Conservation (phyloP, 1,140 invertebrate species). For the Saccostrea glomerata region DNA sequence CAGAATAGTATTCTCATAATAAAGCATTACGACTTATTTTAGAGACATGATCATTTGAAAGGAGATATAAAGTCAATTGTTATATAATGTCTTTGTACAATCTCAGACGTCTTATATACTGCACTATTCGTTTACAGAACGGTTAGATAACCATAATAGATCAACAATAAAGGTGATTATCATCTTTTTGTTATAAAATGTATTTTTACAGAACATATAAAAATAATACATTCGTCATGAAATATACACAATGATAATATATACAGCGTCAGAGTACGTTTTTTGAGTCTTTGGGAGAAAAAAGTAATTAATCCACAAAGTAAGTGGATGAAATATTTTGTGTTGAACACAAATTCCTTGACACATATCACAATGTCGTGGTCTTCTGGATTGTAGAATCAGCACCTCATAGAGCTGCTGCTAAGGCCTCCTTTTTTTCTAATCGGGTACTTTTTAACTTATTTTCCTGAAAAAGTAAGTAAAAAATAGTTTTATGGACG, state of each 20-base stretch:
- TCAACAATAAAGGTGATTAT: not conserved
- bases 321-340: not conserved
- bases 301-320: not conserved
- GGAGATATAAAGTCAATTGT: no score
- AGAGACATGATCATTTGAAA: no score
- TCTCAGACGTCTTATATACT: no score
- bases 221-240: not conserved
- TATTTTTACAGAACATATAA: not conserved
- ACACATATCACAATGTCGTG: not conserved
- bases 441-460: not conserved
- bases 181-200: not conserved
- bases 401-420: not conserved
- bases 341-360: slow-evolving; percentile 2
- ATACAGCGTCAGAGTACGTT: not conserved
- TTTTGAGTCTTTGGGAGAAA: not conserved
- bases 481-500: not conserved
- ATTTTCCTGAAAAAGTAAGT: not conserved
- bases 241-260: not conserved
- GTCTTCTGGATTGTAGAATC: not conserved
- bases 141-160: not conserved
- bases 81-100: no score
- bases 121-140: not conserved
- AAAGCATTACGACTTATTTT: no score
- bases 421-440: not conserved
- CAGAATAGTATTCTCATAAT: no score